Evolutionary conservation across 1,140 invertebrate genomes (phyloP).

Genomic region (Drosophila ironensis): DNA sequence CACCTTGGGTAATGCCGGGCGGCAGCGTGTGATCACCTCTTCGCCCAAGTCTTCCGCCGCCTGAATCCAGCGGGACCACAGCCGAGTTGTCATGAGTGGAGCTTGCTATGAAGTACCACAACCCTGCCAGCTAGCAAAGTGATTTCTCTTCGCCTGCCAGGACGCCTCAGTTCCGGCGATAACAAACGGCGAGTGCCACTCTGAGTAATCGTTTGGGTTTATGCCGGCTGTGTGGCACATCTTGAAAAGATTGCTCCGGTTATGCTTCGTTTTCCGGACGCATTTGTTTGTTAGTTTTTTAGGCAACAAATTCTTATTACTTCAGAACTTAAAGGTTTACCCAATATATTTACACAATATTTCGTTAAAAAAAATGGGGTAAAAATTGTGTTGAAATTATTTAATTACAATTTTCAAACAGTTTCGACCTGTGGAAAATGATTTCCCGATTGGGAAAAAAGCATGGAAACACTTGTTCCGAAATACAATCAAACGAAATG

Average conservation of each 20-base stretch:
- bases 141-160: slow-evolving; percentile 20
- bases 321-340: too few relatives aligned
- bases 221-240: slow-evolving; percentile 13
- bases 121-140: slow-evolving; percentile 14
- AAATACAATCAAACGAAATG: slow-evolving; percentile 28
- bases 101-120: too few relatives aligned
- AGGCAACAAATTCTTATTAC: too few relatives aligned
- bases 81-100: neutral
- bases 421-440: too few relatives aligned
- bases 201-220: slow-evolving; percentile 28
- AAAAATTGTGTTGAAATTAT: too few relatives aligned
- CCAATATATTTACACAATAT: too few relatives aligned
- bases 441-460: slow-evolving; percentile 5
- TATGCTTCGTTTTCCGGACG: neutral
- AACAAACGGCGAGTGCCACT: slow-evolving; percentile 23
- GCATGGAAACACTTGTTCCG: slow-evolving; percentile 1
- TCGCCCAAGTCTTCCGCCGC: slow-evolving; percentile 8
- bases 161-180: slow-evolving; percentile 12
- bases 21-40: slow-evolving; percentile 15
- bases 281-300: slow-evolving; percentile 5
- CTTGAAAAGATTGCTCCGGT: slow-evolving; percentile 15
- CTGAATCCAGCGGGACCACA: neutral
- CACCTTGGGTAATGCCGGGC: slow-evolving; percentile 12
- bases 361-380: too few relatives aligned
- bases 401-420: too few relatives aligned